phyloP scores from a whole-genome alignment of 2,888 invertebrate species.

The Junonia oenone region DNA sequence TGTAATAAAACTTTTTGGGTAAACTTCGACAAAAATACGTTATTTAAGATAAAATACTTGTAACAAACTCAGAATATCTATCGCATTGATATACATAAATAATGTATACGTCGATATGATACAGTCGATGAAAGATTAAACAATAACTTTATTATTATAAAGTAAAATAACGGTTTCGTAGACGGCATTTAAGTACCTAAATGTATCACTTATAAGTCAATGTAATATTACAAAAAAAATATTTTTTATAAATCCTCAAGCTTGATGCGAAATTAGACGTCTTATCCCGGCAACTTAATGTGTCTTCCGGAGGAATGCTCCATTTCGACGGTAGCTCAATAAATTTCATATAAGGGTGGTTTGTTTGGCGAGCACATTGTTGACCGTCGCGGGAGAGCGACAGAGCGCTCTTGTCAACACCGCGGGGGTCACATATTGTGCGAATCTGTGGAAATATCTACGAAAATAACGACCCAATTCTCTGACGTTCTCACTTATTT shows the following conservation, averaged over 20 bases:
- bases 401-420: constrained; percentile 44
- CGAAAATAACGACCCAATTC: not conserved
- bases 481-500: not conserved
- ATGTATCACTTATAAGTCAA: too few relatives aligned
- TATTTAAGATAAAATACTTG: too few relatives aligned
- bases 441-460: constrained; percentile 8
- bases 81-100: too few relatives aligned
- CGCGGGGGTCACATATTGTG: constrained; percentile 37
- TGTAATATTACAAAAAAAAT: too few relatives aligned
- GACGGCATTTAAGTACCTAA: too few relatives aligned
- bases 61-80: too few relatives aligned
- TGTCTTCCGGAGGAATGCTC: constrained; percentile 30
- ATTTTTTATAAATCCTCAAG: not conserved
- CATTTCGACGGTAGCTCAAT: constrained; percentile 44
- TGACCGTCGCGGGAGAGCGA: constrained; percentile 48
- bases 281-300: not conserved
- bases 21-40: not conserved
- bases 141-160: too few relatives aligned
- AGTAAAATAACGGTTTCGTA: too few relatives aligned
- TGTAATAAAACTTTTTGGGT: not conserved
- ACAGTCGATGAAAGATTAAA: too few relatives aligned
- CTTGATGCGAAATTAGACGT: not conserved
- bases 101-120: too few relatives aligned
- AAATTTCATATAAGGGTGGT: constrained; percentile 50
- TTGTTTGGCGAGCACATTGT: constrained; percentile 57